Conservation (phyloP, 1,140 invertebrate genomes). For the Megalonaias nervosa region DNA sequence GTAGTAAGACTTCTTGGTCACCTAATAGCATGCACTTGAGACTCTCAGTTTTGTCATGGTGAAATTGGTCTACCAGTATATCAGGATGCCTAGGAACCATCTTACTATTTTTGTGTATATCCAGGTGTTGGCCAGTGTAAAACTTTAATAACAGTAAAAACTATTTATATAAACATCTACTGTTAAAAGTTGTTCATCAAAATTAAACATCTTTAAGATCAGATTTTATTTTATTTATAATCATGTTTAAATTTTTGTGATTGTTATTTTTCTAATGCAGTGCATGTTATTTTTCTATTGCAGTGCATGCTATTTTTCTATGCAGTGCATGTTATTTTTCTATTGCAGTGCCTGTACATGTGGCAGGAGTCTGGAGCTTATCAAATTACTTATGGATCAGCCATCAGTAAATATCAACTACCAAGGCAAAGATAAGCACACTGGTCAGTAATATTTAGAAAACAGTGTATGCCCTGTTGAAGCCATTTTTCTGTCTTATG, state of each 20-base stretch:
- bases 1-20: too few species aligned
- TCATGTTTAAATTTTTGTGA: conserved; percentile 57
- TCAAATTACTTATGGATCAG: conserved; percentile 72
- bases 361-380: conserved; percentile 71
- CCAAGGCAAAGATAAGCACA: conserved; percentile 73
- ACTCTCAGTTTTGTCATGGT: too few species aligned
- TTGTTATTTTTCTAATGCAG: conserved; percentile 43
- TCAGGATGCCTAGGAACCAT: too few species aligned
- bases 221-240: not conserved
- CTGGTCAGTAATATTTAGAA: conserved; percentile 51
- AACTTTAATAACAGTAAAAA: too few species aligned
- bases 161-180: too few species aligned
- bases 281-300: conserved; percentile 1
- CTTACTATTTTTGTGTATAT: too few species aligned
- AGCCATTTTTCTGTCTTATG: not conserved
- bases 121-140: too few species aligned
- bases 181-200: too few species aligned
- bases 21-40: too few species aligned
- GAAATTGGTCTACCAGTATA: too few species aligned
- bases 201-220: too few species aligned
- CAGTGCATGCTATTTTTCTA: conserved; percentile 65
- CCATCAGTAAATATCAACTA: conserved; percentile 71
- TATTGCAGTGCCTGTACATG: conserved; percentile 71
- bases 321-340: not conserved
- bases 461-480: not conserved